Conservation (phyloP, 2,888 invertebrate species). For the Andricus curvator region DNA sequence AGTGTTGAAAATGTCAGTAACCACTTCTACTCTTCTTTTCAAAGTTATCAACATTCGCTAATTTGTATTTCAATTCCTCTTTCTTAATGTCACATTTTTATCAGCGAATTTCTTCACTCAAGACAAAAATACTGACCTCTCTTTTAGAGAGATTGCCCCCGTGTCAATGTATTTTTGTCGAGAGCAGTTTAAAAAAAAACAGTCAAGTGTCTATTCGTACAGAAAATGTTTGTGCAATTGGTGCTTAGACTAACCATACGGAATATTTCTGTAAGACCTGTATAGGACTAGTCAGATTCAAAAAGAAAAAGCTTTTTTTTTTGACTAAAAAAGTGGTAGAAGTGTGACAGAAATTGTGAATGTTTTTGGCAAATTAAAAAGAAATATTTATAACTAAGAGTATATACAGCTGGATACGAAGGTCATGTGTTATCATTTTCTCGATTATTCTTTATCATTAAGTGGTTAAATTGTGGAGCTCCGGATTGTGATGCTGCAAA, state of each 20-base stretch:
- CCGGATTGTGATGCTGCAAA: too few relatives aligned
- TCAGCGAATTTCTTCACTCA: background rate
- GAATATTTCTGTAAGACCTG: background rate
- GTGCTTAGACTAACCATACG: background rate
- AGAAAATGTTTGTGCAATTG: background rate
- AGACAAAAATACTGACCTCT: conserved; percentile 5
- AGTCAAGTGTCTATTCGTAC: background rate
- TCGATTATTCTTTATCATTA: background rate
- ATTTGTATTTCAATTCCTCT: background rate
- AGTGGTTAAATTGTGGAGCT: background rate
- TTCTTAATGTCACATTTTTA: background rate
- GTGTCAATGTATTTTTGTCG: background rate
- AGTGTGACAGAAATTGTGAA: background rate
- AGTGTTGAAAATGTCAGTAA: background rate
- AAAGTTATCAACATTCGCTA: background rate
- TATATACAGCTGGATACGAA: background rate
- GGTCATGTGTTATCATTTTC: background rate
- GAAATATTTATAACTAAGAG: background rate
- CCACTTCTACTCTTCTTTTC: background rate
- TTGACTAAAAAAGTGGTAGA: background rate
- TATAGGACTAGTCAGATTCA: background rate
- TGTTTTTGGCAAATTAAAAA: background rate
- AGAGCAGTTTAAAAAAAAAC: background rate
- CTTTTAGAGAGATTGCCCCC: background rate
- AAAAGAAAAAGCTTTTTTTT: background rate